Percentiles rank a stretch among this genome's conserved stretches.
Conservation (phyloP, 1,140 invertebrate genomes). For the Drosophila aff. region DNA sequence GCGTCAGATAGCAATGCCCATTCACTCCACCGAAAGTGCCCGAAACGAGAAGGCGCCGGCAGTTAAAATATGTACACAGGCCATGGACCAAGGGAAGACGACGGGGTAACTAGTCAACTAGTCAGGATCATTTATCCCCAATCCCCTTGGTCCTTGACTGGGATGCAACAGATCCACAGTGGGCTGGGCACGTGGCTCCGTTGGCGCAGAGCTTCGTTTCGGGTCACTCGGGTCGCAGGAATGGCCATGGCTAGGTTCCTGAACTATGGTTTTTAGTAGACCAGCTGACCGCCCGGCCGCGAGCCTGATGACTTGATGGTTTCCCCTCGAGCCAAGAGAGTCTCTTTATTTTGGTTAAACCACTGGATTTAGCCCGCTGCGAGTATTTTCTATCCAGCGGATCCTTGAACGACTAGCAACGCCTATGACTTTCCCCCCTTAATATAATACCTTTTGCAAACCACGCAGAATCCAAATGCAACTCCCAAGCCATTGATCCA, state of each 20-base stretch:
- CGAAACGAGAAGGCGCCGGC: conserved; percentile 68
- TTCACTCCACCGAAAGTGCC: conserved; percentile 80
- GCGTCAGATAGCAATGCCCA: conserved; percentile 84
- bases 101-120: not conserved
- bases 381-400: conserved; percentile 4
- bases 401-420: conserved; percentile 2
- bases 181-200: conserved; percentile 54
- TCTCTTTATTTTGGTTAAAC: conserved; percentile 25
- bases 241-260: conserved; percentile 85
- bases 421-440: not conserved
- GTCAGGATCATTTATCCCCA: not conserved
- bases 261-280: conserved; percentile 84
- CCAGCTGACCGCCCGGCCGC: conserved; percentile 16
- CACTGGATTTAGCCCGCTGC: conserved; percentile 19
- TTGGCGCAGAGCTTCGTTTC: conserved; percentile 60
- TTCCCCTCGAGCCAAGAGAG: conserved; percentile 19
- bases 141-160: conserved; percentile 1
- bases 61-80: conserved; percentile 11
- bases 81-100: conserved; percentile 20
- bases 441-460: conserved; percentile 30
- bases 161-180: conserved; percentile 38
- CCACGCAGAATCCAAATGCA: conserved; percentile 63
- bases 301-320: conserved; percentile 24
- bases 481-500: conserved; percentile 41
- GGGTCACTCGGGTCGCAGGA: conserved; percentile 80